Percentiles rank a stretch among this genome's conserved stretches.
Evolutionary conservation across 2,113 vertebrate genomes (phyloP).

Genomic region (Camelus dromedarius): DNA sequence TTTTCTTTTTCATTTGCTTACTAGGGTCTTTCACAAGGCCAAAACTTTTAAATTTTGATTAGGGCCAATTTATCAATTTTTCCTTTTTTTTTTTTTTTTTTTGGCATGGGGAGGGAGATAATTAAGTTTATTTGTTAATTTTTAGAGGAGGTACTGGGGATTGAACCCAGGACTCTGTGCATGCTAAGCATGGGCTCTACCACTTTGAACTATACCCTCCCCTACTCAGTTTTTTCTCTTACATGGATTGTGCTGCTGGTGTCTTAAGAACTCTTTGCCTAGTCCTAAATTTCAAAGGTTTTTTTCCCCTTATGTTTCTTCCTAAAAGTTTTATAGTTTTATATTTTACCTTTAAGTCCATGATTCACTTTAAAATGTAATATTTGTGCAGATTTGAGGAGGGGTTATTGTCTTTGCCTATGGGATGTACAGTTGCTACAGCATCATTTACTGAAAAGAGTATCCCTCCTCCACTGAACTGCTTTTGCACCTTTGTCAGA

Average conservation of each 20-base stretch:
- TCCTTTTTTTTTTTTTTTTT: background rate
- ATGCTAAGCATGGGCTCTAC: no score
- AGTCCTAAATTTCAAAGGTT: background rate
- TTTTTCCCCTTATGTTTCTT: background rate
- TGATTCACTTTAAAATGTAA: background rate
- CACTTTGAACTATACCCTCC: no score
- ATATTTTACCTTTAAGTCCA: background rate
- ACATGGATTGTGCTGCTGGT: background rate
- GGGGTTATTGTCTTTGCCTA: background rate
- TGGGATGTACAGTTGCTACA: background rate
- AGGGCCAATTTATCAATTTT: background rate
- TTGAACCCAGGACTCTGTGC: no score
- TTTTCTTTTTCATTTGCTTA: background rate
- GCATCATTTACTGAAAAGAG: background rate
- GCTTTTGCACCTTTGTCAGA: background rate
- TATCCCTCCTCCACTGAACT: background rate
- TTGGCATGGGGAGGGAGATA: no score
- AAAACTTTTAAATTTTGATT: slow-evolving; percentile 17
- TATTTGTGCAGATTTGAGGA: background rate
- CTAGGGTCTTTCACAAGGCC: background rate
- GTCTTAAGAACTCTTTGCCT: slow-evolving; percentile 10
- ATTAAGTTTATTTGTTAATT: no score
- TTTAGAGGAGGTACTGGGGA: no score
- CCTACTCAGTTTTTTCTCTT: background rate
- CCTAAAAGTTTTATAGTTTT: slow-evolving; percentile 6